phyloP scores from a whole-genome alignment of 2,888 invertebrate species.

The Torymus tubicola region DNA sequence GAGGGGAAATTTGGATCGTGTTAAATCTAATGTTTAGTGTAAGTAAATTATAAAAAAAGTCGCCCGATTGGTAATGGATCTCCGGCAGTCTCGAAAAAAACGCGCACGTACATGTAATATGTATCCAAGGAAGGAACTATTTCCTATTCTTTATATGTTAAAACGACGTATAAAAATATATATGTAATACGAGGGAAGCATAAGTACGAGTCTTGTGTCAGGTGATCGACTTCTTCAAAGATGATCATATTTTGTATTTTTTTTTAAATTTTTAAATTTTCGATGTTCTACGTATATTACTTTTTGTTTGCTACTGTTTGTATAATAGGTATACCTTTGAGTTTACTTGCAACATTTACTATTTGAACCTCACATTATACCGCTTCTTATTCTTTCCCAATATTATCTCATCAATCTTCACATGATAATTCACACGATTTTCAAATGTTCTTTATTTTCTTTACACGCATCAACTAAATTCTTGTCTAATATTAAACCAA shows the following conservation, averaged over 20 bases:
- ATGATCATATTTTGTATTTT: constrained; percentile 17
- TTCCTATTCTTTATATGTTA: constrained; percentile 46
- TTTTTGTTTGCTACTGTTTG: constrained; percentile 5
- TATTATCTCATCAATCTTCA: neutral
- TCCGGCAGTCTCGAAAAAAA: constrained; percentile 52
- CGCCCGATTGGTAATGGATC: constrained; percentile 22
- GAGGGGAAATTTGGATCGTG: constrained; percentile 31
- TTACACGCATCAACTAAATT: constrained; percentile 12
- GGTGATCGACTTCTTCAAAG: constrained; percentile 23
- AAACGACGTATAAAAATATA: constrained; percentile 64
- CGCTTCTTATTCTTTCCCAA: neutral
- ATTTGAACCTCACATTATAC: constrained; percentile 3
- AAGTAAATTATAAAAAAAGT: constrained; percentile 41
- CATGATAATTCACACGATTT: neutral
- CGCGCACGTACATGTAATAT: constrained; percentile 25
- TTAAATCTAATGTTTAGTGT: constrained; percentile 19
- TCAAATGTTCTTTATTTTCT: constrained; percentile 9
- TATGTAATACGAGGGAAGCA: constrained; percentile 62
- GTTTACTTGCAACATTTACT: constrained; percentile 31
- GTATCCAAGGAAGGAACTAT: constrained; percentile 47
- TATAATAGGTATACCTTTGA: constrained; percentile 2
- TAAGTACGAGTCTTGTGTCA: constrained; percentile 62
- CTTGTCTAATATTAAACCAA: constrained; percentile 26
- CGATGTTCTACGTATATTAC: constrained; percentile 58
- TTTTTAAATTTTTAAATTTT: constrained; percentile 55